Conservation (phyloP, 2,888 invertebrate species). For the Acrocyrtus sp. region DNA sequence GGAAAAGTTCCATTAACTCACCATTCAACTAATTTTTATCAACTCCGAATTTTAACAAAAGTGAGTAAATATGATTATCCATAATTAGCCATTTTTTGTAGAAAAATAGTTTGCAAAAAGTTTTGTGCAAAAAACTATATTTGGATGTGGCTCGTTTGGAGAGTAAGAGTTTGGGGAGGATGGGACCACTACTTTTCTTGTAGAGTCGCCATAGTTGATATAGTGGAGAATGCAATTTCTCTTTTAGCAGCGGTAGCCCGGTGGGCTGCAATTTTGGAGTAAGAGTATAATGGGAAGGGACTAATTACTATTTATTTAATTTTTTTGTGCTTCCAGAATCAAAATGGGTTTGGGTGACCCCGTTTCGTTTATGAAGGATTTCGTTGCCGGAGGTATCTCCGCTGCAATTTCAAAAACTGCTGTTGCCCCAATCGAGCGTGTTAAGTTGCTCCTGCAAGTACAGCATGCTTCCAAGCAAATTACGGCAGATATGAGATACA, state of each 20-base stretch:
- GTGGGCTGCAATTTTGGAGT: too few species aligned
- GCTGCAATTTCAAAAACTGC: conserved; percentile 95
- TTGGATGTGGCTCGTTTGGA: too few species aligned
- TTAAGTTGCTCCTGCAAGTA: conserved; percentile 92
- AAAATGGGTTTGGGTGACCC: conserved; percentile 73
- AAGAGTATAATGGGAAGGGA: too few species aligned
- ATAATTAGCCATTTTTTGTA: too few species aligned
- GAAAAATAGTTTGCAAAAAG: too few species aligned
- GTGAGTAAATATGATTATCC: not conserved
- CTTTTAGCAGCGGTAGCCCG: too few species aligned
- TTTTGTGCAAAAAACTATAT: too few species aligned
- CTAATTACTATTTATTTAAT: too few species aligned
- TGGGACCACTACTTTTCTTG: too few species aligned
- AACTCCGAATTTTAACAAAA: not conserved
- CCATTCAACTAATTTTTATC: conserved; percentile 10
- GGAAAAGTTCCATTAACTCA: conserved; percentile 26
- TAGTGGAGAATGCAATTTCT: too few species aligned
- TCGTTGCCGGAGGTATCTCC: conserved; percentile 89
- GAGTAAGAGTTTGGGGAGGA: not conserved
- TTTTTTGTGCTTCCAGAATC: too few species aligned
- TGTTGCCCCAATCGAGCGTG: conserved; percentile 95
- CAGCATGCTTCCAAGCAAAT: conserved; percentile 94
- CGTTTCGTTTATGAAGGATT: conserved; percentile 88
- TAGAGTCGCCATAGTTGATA: too few species aligned
- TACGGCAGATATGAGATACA: conserved; percentile 85